phyloP scores from a whole-genome alignment of 2,888 invertebrate genomes.

The Pyrrhosoma nymphula region DNA sequence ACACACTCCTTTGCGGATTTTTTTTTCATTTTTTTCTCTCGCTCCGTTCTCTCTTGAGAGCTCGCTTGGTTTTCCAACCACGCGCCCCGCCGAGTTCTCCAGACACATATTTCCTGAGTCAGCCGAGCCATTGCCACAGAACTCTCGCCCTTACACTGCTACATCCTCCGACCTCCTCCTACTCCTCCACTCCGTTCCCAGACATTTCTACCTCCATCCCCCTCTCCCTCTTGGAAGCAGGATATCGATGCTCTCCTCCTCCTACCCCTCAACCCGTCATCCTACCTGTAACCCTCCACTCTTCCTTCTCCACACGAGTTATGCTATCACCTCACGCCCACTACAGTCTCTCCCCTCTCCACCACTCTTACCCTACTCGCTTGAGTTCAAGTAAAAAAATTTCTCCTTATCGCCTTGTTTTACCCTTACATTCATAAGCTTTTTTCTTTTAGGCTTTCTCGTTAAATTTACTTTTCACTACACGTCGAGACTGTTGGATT shows the following conservation, averaged over 20 bases:
- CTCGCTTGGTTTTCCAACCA: constrained; percentile 59
- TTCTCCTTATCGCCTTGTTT: background rate
- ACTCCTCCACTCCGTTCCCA: background rate
- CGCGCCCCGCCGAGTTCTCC: constrained; percentile 64
- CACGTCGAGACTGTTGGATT: background rate
- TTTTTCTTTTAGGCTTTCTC: background rate
- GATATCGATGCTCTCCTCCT: background rate
- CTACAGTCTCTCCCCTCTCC: background rate
- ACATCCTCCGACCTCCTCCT: background rate
- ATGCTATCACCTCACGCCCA: background rate
- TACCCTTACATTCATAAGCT: background rate
- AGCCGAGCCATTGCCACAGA: constrained; percentile 57
- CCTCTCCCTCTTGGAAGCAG: background rate
- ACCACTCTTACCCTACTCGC: background rate
- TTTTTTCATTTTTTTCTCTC: constrained; percentile 28
- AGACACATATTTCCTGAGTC: constrained; percentile 67
- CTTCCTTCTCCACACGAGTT: background rate
- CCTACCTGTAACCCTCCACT: background rate
- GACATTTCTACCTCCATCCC: background rate
- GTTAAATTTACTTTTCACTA: background rate
- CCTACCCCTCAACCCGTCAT: too few species aligned
- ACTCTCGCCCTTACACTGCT: constrained; percentile 39
- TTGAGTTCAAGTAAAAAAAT: background rate
- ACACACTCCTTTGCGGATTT: constrained; percentile 14
- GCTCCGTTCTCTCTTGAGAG: constrained; percentile 30